phyloP scores from a whole-genome alignment of 1,140 invertebrate genomes.

The Aphis gossypii region DNA sequence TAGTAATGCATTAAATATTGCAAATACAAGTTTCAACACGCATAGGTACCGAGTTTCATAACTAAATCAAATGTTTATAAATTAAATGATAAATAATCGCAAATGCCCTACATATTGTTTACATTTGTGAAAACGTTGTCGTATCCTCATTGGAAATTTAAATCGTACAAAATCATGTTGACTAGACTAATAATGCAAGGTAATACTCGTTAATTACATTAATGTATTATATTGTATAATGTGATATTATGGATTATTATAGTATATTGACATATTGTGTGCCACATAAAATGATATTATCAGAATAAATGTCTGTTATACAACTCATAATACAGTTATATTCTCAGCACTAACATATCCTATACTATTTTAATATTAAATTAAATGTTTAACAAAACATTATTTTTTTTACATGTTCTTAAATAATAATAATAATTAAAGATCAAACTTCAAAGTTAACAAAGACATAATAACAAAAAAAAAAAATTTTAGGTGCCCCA shows the following conservation, averaged over 20 bases:
- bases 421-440: neutral
- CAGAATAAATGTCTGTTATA: neutral
- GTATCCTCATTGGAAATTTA: neutral
- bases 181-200: neutral
- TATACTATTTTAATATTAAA: neutral
- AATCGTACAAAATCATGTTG: neutral
- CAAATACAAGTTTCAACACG: neutral
- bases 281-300: neutral
- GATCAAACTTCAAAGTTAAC: neutral
- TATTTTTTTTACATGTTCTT: neutral
- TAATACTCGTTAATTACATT: neutral
- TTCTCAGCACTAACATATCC: neutral
- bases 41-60: neutral
- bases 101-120: neutral
- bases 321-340: neutral
- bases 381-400: too few species aligned
- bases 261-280: neutral
- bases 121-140: neutral
- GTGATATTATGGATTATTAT: neutral
- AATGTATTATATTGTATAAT: neutral
- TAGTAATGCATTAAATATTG: neutral
- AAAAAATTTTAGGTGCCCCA: neutral
- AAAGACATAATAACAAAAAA: neutral
- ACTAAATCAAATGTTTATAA: neutral
- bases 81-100: neutral